These are phyloP conservation scores for Pseudomugil gertrudae DNA, from an alignment of 2,797 vertebrate species.

Conservation along the genomic window DNA sequence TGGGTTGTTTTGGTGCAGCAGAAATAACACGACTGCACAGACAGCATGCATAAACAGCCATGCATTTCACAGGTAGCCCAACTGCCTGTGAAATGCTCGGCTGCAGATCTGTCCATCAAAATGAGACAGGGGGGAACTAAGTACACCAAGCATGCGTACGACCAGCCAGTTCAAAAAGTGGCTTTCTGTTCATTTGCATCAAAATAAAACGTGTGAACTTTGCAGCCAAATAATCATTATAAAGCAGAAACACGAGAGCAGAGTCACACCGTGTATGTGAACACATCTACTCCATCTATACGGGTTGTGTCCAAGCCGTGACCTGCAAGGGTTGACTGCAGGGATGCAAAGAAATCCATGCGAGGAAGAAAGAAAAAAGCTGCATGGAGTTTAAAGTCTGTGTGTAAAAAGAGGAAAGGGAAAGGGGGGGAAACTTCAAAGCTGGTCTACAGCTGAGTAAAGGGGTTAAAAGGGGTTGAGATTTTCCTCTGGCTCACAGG, in stretches of 20 bases:
- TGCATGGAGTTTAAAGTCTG: conserved; percentile 4
- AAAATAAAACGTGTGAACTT: background rate
- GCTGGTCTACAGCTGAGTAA: conserved; percentile 51
- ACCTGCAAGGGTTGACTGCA: conserved; percentile 29
- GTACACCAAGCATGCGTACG: background rate
- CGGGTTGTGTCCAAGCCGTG: conserved; percentile 6
- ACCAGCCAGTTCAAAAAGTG: conserved; percentile 1
- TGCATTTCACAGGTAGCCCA: conserved; percentile 5
- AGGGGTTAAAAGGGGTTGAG: conserved; percentile 58
- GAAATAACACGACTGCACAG: background rate
- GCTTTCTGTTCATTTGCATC: background rate
- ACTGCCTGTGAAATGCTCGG: too few species aligned
- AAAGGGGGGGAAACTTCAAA: conserved; percentile 46
- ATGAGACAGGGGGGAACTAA: conserved; percentile 18
- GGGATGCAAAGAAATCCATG: conserved; percentile 65
- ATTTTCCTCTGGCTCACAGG: conserved; percentile 61
- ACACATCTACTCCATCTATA: background rate
- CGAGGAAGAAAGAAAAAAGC: conserved; percentile 32
- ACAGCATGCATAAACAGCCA: conserved; percentile 34
- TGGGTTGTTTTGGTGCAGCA: conserved; percentile 14
- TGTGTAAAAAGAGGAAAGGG: conserved; percentile 11
- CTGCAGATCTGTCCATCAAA: conserved; percentile 45
- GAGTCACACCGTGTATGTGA: conserved; percentile 8
- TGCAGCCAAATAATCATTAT: background rate
- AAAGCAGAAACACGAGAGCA: background rate